Base-by-base conservation (phyloP, 2,797 vertebrate species). In the Tolypeutes matacus region DNA sequence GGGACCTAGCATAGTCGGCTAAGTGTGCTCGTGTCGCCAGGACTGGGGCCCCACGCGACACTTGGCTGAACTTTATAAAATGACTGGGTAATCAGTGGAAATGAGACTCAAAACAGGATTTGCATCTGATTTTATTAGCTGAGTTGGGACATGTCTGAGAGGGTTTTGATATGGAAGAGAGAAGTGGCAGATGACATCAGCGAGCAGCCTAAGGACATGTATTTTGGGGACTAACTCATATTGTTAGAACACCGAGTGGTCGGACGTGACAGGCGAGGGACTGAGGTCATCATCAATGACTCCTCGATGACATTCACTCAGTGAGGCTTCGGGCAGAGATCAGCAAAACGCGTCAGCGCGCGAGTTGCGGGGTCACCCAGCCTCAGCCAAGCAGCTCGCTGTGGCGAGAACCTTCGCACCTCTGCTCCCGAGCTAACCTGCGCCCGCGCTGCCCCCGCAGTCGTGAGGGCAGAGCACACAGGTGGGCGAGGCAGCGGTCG, bases 351-450 rank as follows among this genome's bases (percentile, higher is more conserved):
- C 12, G 29, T 88, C 56, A 3, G 14, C 1, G 7, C 53, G 70
- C 13, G 2, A 17, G 85, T 2, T n/a, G n/a, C n/a, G n/a, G n/a
- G n/a, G n/a, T n/a, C n/a, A n/a, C n/a, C n/a, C n/a, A n/a, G n/a
- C n/a, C n/a, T 5, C 21, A 0, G 23, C 53, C 51, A 4, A 46
- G 42, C 42, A 46, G 42, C 42, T 46, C 9, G 9, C 42, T 46
- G 42, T 46, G 42, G 42, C 9, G 42, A 46, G 9, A 46, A 46
- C 42, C 42, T 5, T 46, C 9, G 42, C 5, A 5, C 42, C 9
- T 9, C 9, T 15, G 51, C 5, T 4, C 58, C 49, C 1, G 3
- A 7, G 62, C 5, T 13, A 0, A 20, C 0, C 1, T 0, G 14
- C 2, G 14, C 3, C 1, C 15, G 34, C 29, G 29, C 5, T 18